These are phyloP conservation scores for Sardina pilchardus DNA, from an alignment of 2,113 vertebrate species.

Conservation along the genomic window DNA sequence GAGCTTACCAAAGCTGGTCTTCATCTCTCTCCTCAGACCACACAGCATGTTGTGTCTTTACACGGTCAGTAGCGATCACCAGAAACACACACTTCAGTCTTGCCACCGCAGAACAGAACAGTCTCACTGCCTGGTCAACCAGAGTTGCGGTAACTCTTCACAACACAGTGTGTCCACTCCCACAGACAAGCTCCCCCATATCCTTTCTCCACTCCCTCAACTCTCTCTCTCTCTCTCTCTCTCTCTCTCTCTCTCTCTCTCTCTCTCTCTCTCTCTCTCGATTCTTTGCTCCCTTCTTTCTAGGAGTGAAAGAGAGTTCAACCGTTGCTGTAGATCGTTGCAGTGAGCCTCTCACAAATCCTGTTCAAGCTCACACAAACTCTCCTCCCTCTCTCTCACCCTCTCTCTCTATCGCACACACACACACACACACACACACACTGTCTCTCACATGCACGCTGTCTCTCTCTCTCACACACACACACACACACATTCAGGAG, in stretches of 20 bases:
- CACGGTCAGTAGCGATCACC: slow-evolving; percentile 30
- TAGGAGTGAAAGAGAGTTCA: slow-evolving; percentile 7
- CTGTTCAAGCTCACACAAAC: not conserved
- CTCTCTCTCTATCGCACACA: not conserved
- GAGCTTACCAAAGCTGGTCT: slow-evolving; percentile 76
- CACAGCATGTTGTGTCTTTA: slow-evolving; percentile 72
- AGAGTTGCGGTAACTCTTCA: not conserved
- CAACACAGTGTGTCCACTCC: slow-evolving; percentile 14
- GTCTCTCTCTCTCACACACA: not conserved
- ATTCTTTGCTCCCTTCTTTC: not conserved
- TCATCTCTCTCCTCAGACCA: slow-evolving; percentile 78
- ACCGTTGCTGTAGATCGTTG: not conserved
- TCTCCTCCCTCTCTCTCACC: not conserved
- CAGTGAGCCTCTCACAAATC: not conserved
- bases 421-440: not conserved
- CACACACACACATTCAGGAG: not conserved
- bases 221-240: slow-evolving; percentile 14
- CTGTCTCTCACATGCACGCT: not conserved
- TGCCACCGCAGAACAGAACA: slow-evolving; percentile 25
- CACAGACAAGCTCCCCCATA: slow-evolving; percentile 1
- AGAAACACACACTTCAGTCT: slow-evolving; percentile 22
- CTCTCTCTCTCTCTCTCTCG: slow-evolving; percentile 15
- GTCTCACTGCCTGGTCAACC: slow-evolving; percentile 29
- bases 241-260: slow-evolving; percentile 18
- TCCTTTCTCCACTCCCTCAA: not conserved